Percentiles rank a stretch among this genome's conserved stretches.
phyloP scores from a whole-genome alignment of 2,888 invertebrate genomes.

The Vannuccia rotundouncinata region DNA sequence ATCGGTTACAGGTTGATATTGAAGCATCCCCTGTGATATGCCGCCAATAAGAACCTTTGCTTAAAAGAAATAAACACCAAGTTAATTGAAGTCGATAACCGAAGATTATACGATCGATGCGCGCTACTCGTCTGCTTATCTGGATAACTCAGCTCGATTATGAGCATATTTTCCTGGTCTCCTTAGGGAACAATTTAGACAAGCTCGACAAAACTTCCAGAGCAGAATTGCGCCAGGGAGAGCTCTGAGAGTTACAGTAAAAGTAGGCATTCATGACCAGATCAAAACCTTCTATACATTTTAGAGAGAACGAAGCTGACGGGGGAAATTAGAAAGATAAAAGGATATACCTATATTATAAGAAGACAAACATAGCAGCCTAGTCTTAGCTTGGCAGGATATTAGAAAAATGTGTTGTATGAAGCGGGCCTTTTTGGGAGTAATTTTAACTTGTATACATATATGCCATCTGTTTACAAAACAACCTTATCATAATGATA shows the following conservation, averaged over 20 bases:
- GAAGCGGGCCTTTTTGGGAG: no score
- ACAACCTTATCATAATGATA: no score
- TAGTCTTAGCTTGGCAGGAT: no score
- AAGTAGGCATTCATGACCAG: not conserved
- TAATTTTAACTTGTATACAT: no score
- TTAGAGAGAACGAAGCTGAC: not conserved
- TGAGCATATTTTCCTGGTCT: not conserved
- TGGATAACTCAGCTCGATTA: not conserved
- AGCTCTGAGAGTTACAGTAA: not conserved
- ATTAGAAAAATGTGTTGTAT: no score
- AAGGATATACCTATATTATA: no score
- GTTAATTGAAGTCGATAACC: not conserved
- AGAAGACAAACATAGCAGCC: no score
- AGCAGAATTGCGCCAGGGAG: not conserved
- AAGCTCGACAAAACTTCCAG: no score
- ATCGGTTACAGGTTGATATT: no score
- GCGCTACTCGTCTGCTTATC: not conserved
- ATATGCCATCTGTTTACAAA: no score
- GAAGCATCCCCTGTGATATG: no score
- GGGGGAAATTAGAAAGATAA: not conserved
- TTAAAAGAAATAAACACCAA: not conserved
- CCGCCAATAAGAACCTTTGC: no score
- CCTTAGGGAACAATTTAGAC: not conserved
- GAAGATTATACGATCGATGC: not conserved
- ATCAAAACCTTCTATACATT: not conserved